Conservation (phyloP, 2,888 invertebrate species). For the Scelioninae gen. 1 region DNA sequence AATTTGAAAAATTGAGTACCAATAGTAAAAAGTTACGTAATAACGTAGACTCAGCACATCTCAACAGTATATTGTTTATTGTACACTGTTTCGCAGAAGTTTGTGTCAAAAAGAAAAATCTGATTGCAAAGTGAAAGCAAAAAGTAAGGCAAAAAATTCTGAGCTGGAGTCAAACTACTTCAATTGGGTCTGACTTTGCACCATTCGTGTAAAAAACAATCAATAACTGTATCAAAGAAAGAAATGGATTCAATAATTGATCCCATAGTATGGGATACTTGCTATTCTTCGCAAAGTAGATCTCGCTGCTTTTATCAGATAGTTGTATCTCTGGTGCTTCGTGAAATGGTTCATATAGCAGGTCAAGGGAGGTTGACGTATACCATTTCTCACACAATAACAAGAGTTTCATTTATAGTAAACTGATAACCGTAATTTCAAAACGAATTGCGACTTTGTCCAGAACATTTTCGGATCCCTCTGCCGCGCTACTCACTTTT, state of each 20-base stretch:
- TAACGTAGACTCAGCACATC: neutral
- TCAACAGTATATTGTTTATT: neutral
- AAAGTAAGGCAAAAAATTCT: neutral
- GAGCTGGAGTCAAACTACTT: too few species aligned
- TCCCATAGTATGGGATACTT: neutral
- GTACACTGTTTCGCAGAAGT: neutral
- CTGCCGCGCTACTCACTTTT: neutral
- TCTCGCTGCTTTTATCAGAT: neutral
- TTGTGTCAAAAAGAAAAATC: slow-evolving; percentile 8
- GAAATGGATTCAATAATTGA: neutral
- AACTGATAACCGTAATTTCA: slow-evolving; percentile 27
- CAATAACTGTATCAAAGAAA: neutral
- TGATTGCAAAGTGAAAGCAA: neutral
- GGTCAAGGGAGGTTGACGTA: neutral
- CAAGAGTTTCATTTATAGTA: slow-evolving; percentile 21
- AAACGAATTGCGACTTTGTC: neutral
- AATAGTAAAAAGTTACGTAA: neutral
- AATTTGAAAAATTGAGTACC: neutral
- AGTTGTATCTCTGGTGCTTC: neutral
- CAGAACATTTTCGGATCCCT: slow-evolving; percentile 12
- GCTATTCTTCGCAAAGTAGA: neutral
- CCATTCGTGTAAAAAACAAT: neutral
- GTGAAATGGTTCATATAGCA: slow-evolving; percentile 1
- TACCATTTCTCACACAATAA: slow-evolving; percentile 10
- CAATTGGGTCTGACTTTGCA: neutral